Base-by-base conservation (phyloP, 2,797 vertebrate species). In the Siniperca undulata region DNA sequence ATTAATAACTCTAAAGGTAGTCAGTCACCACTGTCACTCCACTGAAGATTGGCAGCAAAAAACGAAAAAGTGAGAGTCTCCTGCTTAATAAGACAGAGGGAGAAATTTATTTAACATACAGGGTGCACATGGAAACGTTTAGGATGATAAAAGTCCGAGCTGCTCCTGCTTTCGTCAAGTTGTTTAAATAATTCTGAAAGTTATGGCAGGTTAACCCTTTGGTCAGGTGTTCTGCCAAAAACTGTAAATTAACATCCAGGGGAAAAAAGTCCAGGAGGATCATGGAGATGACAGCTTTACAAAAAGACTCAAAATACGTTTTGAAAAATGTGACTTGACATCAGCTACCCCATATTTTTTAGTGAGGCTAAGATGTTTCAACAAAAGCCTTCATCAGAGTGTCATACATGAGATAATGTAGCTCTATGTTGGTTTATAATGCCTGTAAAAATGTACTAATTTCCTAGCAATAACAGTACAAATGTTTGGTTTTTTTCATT, bases 301-400 rank as follows among this genome's bases (percentile, higher is more conserved):
- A 34, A 61, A 75, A 61, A 74, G n/a, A 24, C 7, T 11, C 1
- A 24, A 44, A 50, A 17, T 22, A 38, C 34, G 19, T 13, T 12
- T 53, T 7, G 14, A 69, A 42, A 64, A 44, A 24, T 50, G n/a
- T 19, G 34, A n/a, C 8, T 48, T 70, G 46, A 75, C 27, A 48
- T 78, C 66, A 58, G 40, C 38, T 44, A 6, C 13, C 5, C 17
- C 7, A 12, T 34, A 13, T 62, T 66, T 69, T 30, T 70, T 7
- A 56, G 24, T 66, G 42, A 80, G 58, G 24, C 70, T 76, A 8
- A 27, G 4, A 59, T 46, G 30, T 66, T 71, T 77, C 48, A 68
- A n/a, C 61, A 78, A 62, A 48, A 80, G 72, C 81, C 56, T 81
- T 90, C 56, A 80, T 71, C 12, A 53, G 68, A 80, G 46, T 46